Evolutionary conservation across 1,140 invertebrate genomes (phyloP).

Genomic region (Megathymus violae): DNA sequence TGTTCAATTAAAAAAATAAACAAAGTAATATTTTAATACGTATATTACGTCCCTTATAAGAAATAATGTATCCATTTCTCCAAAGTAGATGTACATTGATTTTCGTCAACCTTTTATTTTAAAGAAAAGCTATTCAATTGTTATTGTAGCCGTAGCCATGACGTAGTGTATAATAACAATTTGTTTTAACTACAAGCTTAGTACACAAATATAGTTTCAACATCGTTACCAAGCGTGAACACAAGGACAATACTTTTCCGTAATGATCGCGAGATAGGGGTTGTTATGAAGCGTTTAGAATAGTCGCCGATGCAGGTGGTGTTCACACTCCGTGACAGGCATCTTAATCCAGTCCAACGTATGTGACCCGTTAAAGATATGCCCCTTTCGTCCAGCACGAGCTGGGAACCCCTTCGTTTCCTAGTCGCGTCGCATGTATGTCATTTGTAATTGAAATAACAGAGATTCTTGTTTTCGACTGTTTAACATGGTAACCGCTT

Average conservation of each 20-base stretch:
- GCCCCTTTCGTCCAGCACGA: constrained; percentile 51
- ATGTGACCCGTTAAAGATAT: constrained; percentile 63
- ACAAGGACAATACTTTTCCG: constrained; percentile 3
- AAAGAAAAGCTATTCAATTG: too few species aligned
- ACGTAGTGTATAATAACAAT: too few species aligned
- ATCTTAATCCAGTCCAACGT: constrained; percentile 49
- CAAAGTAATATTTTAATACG: too few species aligned
- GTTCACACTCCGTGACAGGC: constrained; percentile 63
- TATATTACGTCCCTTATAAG: too few species aligned
- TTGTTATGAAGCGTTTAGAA: constrained; percentile 43
- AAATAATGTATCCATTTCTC: too few species aligned
- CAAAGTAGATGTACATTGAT: too few species aligned
- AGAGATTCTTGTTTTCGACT: constrained; percentile 36
- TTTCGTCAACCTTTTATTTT: too few species aligned
- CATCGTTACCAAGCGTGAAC: neutral
- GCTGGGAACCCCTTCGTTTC: constrained; percentile 52
- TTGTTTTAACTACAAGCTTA: neutral
- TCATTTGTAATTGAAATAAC: constrained; percentile 58
- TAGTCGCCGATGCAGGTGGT: constrained; percentile 67
- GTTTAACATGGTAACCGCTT: neutral
- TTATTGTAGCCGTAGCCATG: too few species aligned
- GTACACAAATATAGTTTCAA: neutral
- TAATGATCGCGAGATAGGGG: constrained; percentile 26
- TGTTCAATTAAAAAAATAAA: too few species aligned
- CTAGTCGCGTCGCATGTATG: constrained; percentile 43